These are phyloP conservation scores for Mormyrus iriodes DNA, from an alignment of 2,113 vertebrate species.

Conservation along the genomic window DNA sequence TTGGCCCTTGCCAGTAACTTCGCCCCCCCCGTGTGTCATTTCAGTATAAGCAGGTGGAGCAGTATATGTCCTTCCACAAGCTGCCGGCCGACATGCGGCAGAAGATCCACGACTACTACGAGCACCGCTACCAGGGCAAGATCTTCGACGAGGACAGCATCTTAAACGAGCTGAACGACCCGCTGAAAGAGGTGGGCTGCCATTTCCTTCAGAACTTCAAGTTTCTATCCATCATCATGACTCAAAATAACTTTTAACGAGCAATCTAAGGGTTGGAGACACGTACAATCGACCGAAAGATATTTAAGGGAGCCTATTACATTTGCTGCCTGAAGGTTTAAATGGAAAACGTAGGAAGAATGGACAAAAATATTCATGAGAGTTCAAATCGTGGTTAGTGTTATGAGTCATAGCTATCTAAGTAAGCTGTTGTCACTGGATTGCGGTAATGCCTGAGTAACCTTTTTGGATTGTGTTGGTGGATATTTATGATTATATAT, in stretches of 20 bases:
- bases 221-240: background rate
- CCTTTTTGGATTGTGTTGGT: background rate
- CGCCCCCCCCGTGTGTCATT: background rate
- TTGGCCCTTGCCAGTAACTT: background rate
- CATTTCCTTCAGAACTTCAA: background rate
- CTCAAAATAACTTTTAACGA: background rate
- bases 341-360: background rate
- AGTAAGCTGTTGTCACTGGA: background rate
- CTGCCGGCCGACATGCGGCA: constrained; percentile 13
- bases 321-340: background rate
- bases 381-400: background rate
- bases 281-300: background rate
- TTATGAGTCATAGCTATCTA: background rate
- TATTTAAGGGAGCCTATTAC: too few species aligned
- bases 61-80: constrained; percentile 21
- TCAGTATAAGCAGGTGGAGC: constrained; percentile 17
- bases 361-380: background rate
- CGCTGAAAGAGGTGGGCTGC: background rate
- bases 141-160: constrained; percentile 19
- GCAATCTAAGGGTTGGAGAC: background rate
- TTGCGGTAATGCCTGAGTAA: background rate
- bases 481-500: background rate
- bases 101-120: constrained; percentile 19
- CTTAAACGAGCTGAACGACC: constrained; percentile 17
- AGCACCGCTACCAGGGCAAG: constrained; percentile 21